These are phyloP conservation scores for Flexamia atlantica DNA, from an alignment of 2,888 invertebrate genomes.

Conservation along the genomic window DNA sequence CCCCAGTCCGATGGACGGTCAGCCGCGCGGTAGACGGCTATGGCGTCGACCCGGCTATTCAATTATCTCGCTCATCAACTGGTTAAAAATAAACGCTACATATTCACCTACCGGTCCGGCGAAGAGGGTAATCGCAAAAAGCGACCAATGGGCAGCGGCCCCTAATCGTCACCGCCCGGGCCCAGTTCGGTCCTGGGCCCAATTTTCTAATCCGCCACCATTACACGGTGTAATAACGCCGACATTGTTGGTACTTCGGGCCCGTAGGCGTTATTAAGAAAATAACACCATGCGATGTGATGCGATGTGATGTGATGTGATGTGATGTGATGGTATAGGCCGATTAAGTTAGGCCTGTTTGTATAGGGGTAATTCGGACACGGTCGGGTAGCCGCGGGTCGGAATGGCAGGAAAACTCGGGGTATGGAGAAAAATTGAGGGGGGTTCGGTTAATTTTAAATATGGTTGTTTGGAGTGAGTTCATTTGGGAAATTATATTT, in stretches of 20 bases:
- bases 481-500: too few species aligned
- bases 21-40: background rate
- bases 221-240: constrained; percentile 42
- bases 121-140: constrained; percentile 32
- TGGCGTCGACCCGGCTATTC: constrained; percentile 39
- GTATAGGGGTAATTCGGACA: background rate
- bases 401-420: background rate
- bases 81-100: constrained; percentile 59
- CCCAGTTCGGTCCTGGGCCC: background rate
- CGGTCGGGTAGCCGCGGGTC: background rate
- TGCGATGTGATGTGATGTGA: background rate
- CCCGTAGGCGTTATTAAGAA: constrained; percentile 44
- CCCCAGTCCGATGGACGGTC: background rate
- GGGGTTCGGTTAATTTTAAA: too few species aligned
- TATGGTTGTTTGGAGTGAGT: too few species aligned
- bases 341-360: background rate
- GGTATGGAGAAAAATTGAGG: too few species aligned
- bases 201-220: constrained; percentile 53
- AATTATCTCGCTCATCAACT: constrained; percentile 39
- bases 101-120: constrained; percentile 38
- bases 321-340: background rate
- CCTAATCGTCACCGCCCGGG: constrained; percentile 26
- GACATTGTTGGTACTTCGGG: constrained; percentile 29
- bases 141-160: constrained; percentile 42
- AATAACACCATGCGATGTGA: constrained; percentile 36